Base-by-base conservation (phyloP, 2,888 invertebrate genomes). In the Notodonta dromedarius region DNA sequence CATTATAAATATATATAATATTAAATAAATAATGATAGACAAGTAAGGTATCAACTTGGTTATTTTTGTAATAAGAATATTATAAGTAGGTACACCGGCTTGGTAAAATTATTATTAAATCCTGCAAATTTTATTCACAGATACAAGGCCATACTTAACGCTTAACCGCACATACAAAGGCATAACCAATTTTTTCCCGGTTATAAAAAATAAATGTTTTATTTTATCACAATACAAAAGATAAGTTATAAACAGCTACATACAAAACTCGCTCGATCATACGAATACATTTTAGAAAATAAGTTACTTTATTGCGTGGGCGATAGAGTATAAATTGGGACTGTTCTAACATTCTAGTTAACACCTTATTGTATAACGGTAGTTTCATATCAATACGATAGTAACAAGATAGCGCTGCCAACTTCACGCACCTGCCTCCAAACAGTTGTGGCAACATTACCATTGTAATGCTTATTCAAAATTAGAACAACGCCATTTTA, bases 191-290 rank as follows among this genome's bases (percentile, higher is more conserved):
- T 16, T 16, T 16, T 16, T n/a, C 50, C n/a, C 11, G 4, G 11
- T 8, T 16, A 50, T 9, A 50, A 50, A 50, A 16, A 50, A 50
- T 4, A 16, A 50, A 50, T 4, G 16, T 50, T 16, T 50, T 50
- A 50, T 50, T 50, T 50, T 50, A 50, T 50, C 50, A 50, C 16
- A 50, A 16, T 50, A 50, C 14, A 50, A 50, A 16, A 50, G 50
- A 50, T 50, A 50, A 50, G 50, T 50, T n/a, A 12, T n/a, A 46
- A 16, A 50, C 14, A 46, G 13, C 1, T 5, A 50, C 16, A 16
- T 16, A 1, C 50, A 9, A 50, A 50, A 50, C 46, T 50, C 11
- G 14, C 16, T 8, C 0, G 8, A 50, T 8, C 9, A 4, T 50
- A 50, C 50, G 16, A 16, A 8, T 16, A 16, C 8, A 16, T 50